A percentile compares a stretch with the other conserved stretches of the same genome.
Conservation (phyloP, 1,140 invertebrate species). For the Eueides isabella region DNA sequence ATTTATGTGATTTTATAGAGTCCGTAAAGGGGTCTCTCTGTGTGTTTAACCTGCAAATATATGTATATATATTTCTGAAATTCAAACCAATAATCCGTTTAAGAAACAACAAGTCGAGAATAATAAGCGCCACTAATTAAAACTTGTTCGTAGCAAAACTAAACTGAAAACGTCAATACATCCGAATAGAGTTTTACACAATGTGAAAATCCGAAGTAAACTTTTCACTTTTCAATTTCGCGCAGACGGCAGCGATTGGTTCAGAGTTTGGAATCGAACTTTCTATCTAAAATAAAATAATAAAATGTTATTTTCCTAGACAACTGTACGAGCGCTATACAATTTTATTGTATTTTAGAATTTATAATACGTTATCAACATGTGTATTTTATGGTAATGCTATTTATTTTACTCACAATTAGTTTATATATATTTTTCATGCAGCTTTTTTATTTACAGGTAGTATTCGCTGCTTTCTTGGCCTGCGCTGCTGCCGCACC, state of each 20-base stretch:
- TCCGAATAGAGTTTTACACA: neutral
- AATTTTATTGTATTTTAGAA: conserved; percentile 4
- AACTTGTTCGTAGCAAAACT: neutral
- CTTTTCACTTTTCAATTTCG: conserved; percentile 5
- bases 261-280: neutral
- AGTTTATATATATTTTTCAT: neutral
- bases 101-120: no score
- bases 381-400: neutral
- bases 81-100: no score
- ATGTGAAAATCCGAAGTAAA: conserved; percentile 1
- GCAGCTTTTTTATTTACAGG: conserved; percentile 50
- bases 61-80: no score
- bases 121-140: neutral
- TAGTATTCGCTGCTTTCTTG: conserved; percentile 80
- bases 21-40: no score
- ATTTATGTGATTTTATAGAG: no score
- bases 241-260: neutral
- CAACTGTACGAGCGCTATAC: neutral
- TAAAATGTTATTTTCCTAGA: conserved; percentile 1
- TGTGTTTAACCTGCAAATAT: no score
- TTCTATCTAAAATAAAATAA: conserved; percentile 4
- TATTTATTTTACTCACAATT: neutral
- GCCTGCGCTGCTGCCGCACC: conserved; percentile 81
- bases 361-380: neutral
- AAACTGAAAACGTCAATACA: neutral